Percentiles rank a stretch among this genome's conserved stretches.
These are phyloP conservation scores for Drosophila eohydei DNA, from an alignment of 2,888 invertebrate species.

Conservation along the genomic window DNA sequence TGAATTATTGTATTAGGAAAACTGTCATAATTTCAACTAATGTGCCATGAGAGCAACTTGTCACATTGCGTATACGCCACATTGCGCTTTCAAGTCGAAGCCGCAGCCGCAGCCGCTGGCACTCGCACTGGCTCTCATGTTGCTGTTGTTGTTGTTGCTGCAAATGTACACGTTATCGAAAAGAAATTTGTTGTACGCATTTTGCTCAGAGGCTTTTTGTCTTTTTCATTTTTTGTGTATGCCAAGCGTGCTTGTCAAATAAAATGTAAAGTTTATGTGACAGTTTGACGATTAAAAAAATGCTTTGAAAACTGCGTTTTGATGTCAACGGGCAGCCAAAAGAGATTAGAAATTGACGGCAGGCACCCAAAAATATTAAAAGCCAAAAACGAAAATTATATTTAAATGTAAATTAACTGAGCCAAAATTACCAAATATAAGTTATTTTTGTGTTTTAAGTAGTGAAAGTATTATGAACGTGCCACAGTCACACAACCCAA, in stretches of 20 bases:
- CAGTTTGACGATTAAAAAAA: slow-evolving; percentile 76
- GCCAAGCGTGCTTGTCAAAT: slow-evolving; percentile 79
- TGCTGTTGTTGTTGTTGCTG: slow-evolving; percentile 5
- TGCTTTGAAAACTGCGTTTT: slow-evolving; percentile 72
- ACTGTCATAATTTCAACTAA: slow-evolving; percentile 79
- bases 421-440: slow-evolving; percentile 73
- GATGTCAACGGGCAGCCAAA: slow-evolving; percentile 60
- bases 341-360: slow-evolving; percentile 75
- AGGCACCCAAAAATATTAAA: slow-evolving; percentile 50
- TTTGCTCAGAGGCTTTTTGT: slow-evolving; percentile 23
- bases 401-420: slow-evolving; percentile 78
- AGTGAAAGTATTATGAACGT: slow-evolving; percentile 70
- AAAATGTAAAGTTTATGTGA: slow-evolving; percentile 78
- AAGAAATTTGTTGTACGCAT: slow-evolving; percentile 63
- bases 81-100: slow-evolving; percentile 29
- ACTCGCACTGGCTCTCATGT: not conserved
- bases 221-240: slow-evolving; percentile 53
- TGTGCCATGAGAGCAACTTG: slow-evolving; percentile 54
- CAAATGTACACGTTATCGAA: slow-evolving; percentile 61
- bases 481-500: slow-evolving; percentile 4
- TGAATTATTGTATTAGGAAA: slow-evolving; percentile 73
- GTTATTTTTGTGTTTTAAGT: slow-evolving; percentile 72
- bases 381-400: slow-evolving; percentile 59
- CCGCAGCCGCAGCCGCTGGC: not conserved
- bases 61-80: slow-evolving; percentile 44